Percentiles rank a stretch among this genome's conserved stretches.
These are phyloP conservation scores for Poeciliopsis retropinna DNA, from an alignment of 2,113 vertebrate genomes.

Conservation along the genomic window DNA sequence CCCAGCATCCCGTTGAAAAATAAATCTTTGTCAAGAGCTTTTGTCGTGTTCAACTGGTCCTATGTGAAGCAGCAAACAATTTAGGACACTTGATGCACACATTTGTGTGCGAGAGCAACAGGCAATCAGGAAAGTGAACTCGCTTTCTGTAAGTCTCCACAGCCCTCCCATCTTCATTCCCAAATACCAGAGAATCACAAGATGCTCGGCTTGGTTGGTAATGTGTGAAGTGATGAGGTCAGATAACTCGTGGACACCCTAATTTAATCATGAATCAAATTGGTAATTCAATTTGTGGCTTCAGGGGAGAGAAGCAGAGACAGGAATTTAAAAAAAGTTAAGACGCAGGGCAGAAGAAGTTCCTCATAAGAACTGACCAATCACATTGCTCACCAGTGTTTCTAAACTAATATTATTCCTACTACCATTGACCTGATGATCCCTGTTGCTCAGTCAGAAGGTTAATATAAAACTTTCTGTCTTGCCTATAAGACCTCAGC, in stretches of 20 bases:
- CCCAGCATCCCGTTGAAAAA: too few relatives aligned
- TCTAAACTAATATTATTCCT: too few relatives aligned
- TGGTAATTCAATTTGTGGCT: constrained; percentile 44
- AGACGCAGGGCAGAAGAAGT: neutral
- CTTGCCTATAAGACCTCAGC: neutral
- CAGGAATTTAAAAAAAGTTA: neutral
- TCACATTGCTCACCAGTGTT: neutral
- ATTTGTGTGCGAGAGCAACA: neutral
- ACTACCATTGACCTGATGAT: neutral
- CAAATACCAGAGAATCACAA: neutral
- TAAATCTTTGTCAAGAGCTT: too few relatives aligned
- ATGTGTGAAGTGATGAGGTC: neutral
- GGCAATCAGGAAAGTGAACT: neutral
- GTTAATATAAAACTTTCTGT: neutral
- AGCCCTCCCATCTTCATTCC: neutral
- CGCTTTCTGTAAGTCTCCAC: neutral
- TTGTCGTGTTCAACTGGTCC: too few relatives aligned
- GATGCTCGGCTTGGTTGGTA: constrained; percentile 5
- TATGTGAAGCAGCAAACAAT: too few relatives aligned
- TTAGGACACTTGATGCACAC: too few relatives aligned
- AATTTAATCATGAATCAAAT: constrained; percentile 38
- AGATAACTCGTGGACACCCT: constrained; percentile 29
- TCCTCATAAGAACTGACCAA: neutral
- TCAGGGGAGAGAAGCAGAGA: constrained; percentile 13
- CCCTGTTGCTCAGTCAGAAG: neutral